phyloP scores from a whole-genome alignment of 1,140 invertebrate genomes.

The Anastrepha obliqua region DNA sequence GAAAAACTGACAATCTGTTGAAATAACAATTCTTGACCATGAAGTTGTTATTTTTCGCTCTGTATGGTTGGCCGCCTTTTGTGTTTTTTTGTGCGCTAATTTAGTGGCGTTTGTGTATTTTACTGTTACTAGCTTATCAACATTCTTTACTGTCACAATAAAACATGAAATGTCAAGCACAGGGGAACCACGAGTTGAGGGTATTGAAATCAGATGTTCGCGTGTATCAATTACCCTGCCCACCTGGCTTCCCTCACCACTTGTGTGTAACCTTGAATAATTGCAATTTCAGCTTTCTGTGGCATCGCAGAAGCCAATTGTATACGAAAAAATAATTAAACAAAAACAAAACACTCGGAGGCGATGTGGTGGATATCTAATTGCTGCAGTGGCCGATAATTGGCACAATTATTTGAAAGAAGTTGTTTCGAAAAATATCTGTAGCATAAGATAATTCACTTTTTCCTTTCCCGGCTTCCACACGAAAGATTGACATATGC shows the following conservation, averaged over 20 bases:
- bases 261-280: neutral
- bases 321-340: neutral
- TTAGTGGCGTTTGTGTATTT: conserved; percentile 13
- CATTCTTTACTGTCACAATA: conserved; percentile 31
- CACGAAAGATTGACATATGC: too few species aligned
- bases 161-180: neutral
- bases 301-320: neutral
- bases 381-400: conserved; percentile 29
- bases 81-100: conserved; percentile 8
- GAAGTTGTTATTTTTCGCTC: conserved; percentile 5
- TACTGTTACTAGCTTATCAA: conserved; percentile 37
- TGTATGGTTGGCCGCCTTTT: neutral
- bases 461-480: too few species aligned
- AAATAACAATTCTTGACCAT: conserved; percentile 18
- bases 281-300: neutral
- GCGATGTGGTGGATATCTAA: neutral
- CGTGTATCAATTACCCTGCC: neutral
- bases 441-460: too few species aligned
- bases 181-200: neutral
- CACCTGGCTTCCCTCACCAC: neutral
- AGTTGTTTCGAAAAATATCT: neutral
- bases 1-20: neutral
- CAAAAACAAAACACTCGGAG: neutral
- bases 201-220: neutral
- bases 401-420: neutral